Percentiles rank a stretch among this genome's conserved stretches.
Conservation (phyloP, 2,888 invertebrate species). For the Cistogaster globosa region DNA sequence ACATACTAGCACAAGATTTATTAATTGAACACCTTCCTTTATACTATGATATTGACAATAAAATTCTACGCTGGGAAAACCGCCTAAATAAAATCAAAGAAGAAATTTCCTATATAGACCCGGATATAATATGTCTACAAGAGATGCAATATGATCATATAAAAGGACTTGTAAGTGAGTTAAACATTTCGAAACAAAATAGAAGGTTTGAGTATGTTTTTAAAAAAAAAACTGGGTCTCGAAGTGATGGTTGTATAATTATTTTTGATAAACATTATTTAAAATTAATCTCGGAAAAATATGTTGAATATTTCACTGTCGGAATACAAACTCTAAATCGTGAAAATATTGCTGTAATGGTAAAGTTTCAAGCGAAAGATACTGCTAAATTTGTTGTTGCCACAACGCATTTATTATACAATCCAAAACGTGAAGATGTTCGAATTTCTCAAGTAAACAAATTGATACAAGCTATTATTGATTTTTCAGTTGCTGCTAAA, state of each 20-base stretch:
- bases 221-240: slow-evolving; percentile 91
- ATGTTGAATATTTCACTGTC: slow-evolving; percentile 87
- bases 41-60: slow-evolving; percentile 86
- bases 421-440: slow-evolving; percentile 94
- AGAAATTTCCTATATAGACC: slow-evolving; percentile 84
- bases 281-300: slow-evolving; percentile 85
- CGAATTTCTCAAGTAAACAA: slow-evolving; percentile 94
- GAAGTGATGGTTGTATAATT: slow-evolving; percentile 95
- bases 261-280: slow-evolving; percentile 89
- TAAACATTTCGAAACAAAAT: slow-evolving; percentile 75
- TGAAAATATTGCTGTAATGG: slow-evolving; percentile 94
- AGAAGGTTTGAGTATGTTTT: slow-evolving; percentile 89
- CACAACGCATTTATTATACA: slow-evolving; percentile 97
- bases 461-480: slow-evolving; percentile 92
- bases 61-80: slow-evolving; percentile 87
- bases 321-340: slow-evolving; percentile 86
- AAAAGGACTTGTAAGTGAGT: slow-evolving; percentile 76
- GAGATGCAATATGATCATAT: slow-evolving; percentile 94
- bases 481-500: slow-evolving; percentile 85
- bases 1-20: slow-evolving; percentile 93
- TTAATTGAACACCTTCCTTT: slow-evolving; percentile 89
- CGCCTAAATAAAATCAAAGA: slow-evolving; percentile 84
- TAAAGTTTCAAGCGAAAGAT: slow-evolving; percentile 86
- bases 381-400: slow-evolving; percentile 88
- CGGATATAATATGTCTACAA: slow-evolving; percentile 87